Evolutionary conservation across 2,888 invertebrate genomes (phyloP), one percentile per base, ranked within the genome.

Genomic region (Drosophila infuscata): DNA sequence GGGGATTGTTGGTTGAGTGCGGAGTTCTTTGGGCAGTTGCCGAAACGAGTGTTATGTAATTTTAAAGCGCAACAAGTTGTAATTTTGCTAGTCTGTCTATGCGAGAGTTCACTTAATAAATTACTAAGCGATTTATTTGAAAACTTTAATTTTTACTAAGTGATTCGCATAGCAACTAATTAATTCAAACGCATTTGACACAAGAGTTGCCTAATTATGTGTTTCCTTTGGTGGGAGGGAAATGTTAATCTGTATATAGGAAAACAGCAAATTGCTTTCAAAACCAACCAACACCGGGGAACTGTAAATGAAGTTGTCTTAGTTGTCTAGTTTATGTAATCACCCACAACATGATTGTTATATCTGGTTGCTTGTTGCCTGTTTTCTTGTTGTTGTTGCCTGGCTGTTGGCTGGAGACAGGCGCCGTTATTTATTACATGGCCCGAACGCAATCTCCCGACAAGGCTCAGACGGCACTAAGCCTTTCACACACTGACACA

Each of bases 331-430:
- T 84, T 85, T 85, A 85, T 85, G 88, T 89, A 85, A 85, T 85
- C 85, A 84, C 88, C 85, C 89, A 87, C 85, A 89, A 87, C 88
- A 77, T 87, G 89, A 85, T 89, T 87, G 88, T 84, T 87, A 57
- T 79, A 79, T 79, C 67, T 68, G 17, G 68, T 64, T 61, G 66
- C 32, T 17, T 43, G 54, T 60, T 70, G 59, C 36, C 38, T n/a
- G 60, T 25, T 25, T 25, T 25, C 1, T 25, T 25, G 20, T 25
- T 59, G 38, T 15, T 30, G 56, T 29, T 57, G 56, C 53, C 53
- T 35, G 33, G 29, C 38, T 59, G 67, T 35, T 25, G 60, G 36
- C 70, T 64, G 62, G 56, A 64, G 73, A 62, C 64, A 77, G 83
- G 52, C 74, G 62, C 58, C 53, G 75, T 73, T 79, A 74, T 74